Percentiles rank a stretch among this genome's conserved stretches.
These are phyloP conservation scores for Epinephelus fuscoguttatus DNA, from an alignment of 2,113 vertebrate species.

Conservation along the genomic window DNA sequence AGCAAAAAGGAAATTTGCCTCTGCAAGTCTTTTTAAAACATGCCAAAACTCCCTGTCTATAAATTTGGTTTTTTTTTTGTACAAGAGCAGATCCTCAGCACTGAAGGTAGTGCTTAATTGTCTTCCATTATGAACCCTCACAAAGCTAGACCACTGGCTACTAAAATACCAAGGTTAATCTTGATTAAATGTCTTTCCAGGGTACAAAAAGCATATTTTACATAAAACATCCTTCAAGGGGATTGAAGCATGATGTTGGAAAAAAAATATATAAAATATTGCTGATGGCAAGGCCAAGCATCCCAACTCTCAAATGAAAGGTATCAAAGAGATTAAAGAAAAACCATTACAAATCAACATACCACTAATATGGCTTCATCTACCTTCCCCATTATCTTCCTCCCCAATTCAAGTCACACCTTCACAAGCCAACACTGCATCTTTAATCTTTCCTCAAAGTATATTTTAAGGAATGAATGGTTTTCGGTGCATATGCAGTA, in stretches of 20 bases:
- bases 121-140: conserved; percentile 78
- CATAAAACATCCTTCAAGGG: conserved; percentile 81
- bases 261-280: conserved; percentile 69
- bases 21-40: conserved; percentile 46
- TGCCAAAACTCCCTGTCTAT: conserved; percentile 42
- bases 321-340: conserved; percentile 76
- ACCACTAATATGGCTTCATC: conserved; percentile 70
- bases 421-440: conserved; percentile 45
- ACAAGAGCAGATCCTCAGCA: conserved; percentile 64
- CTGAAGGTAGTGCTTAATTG: conserved; percentile 74
- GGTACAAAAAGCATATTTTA: conserved; percentile 82
- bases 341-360: conserved; percentile 76
- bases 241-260: conserved; percentile 66
- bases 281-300: conserved; percentile 81
- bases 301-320: conserved; percentile 74
- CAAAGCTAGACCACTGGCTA: conserved; percentile 78
- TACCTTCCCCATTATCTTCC: conserved; percentile 68
- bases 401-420: conserved; percentile 73
- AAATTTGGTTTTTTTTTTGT: conserved; percentile 51
- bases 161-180: conserved; percentile 83
- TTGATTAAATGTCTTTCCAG: conserved; percentile 81
- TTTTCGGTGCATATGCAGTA: conserved; percentile 40
- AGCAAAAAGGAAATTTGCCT: conserved; percentile 2
- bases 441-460: conserved; percentile 62
- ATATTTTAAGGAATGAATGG: conserved; percentile 61